phyloP scores from a whole-genome alignment of 2,888 invertebrate genomes.

The Conchocele bisecta region DNA sequence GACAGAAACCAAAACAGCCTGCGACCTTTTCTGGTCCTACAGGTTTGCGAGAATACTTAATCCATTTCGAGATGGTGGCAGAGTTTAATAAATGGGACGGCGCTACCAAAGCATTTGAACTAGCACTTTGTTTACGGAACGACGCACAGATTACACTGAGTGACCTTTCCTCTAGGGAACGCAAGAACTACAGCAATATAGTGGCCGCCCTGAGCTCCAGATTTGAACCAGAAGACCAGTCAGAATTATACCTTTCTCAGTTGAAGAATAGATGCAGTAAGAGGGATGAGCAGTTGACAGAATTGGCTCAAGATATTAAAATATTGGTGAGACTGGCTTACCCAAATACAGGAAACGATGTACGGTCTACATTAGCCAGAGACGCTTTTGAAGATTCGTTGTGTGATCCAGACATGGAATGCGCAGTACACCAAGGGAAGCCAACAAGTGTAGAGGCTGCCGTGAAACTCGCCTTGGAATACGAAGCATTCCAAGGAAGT shows the following conservation, averaged over 20 bases:
- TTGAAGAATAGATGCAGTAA: constrained; percentile 1
- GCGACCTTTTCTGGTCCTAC: neutral
- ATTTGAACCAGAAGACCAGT: constrained; percentile 12
- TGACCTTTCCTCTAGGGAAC: neutral
- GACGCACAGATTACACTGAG: neutral
- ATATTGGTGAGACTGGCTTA: constrained; percentile 1
- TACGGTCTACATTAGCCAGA: neutral
- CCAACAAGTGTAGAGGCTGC: neutral
- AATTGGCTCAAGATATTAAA: constrained; percentile 14
- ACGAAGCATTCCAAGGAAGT: neutral
- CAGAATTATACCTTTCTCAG: neutral
- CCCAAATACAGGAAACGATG: neutral
- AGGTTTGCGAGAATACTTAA: neutral
- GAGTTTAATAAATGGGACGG: neutral
- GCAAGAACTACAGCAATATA: neutral
- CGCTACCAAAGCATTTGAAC: neutral
- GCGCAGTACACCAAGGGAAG: constrained; percentile 17
- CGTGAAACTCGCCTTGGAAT: constrained; percentile 5
- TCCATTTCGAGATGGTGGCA: constrained; percentile 9
- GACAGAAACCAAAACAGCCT: constrained; percentile 5
- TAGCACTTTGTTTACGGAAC: neutral
- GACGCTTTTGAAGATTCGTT: constrained; percentile 6
- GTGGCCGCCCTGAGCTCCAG: neutral
- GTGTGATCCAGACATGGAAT: constrained; percentile 10
- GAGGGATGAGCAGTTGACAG: constrained; percentile 1